phyloP scores from a whole-genome alignment of 2,797 vertebrate species.

The Sebastes vulpes region DNA sequence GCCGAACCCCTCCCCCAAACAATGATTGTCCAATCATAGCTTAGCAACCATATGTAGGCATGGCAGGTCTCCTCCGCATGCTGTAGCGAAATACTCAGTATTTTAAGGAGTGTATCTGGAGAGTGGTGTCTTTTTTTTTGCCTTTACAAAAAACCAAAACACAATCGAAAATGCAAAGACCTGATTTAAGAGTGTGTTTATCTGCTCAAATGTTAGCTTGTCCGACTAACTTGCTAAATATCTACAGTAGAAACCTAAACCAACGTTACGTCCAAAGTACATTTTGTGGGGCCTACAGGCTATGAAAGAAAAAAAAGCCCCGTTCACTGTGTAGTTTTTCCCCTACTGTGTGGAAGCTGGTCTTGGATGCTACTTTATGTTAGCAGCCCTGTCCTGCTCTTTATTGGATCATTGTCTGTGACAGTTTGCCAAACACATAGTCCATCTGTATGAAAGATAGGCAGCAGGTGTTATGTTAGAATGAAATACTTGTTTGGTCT shows the following conservation, averaged over 20 bases:
- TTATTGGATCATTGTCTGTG: background rate
- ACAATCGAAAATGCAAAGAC: background rate
- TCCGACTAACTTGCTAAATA: background rate
- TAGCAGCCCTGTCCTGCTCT: background rate
- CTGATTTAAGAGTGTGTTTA: background rate
- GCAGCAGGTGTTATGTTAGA: no score
- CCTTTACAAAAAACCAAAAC: background rate
- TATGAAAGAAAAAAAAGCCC: no score
- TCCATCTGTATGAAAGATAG: no score
- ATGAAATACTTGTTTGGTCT: no score
- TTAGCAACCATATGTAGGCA: background rate
- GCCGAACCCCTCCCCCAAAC: background rate
- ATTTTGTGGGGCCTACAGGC: background rate
- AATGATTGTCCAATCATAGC: background rate
- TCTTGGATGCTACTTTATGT: background rate
- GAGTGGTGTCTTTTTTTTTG: background rate
- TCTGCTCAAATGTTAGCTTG: background rate
- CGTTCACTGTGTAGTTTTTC: no score
- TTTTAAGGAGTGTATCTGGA: background rate
- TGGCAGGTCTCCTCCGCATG: background rate
- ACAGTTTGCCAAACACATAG: no score
- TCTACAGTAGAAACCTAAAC: background rate
- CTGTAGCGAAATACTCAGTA: background rate
- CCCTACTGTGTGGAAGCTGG: no score
- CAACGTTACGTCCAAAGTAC: background rate